Evolutionary conservation across 2,113 vertebrate genomes (phyloP).

Genomic region (Leptodactylus fuscus): DNA sequence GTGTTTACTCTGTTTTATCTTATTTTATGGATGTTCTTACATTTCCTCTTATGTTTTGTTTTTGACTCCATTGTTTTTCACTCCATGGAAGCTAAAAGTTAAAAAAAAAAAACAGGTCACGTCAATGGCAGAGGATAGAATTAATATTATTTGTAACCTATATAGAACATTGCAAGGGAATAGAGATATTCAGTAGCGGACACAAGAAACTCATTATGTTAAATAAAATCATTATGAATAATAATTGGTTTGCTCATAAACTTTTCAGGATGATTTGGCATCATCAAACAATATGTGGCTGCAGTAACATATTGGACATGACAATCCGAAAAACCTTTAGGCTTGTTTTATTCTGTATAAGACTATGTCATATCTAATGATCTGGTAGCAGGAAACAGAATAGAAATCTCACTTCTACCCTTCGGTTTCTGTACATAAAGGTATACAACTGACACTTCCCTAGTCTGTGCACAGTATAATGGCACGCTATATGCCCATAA

Average conservation of each 20-base stretch:
- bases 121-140: background rate
- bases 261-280: background rate
- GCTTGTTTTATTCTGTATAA: conserved; percentile 22
- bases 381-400: background rate
- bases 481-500: background rate
- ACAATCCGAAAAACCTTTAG: conserved; percentile 37
- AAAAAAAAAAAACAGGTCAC: no score
- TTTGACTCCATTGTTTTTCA: no score
- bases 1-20: no score
- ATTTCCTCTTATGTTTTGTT: no score
- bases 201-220: background rate
- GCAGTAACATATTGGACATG: conserved; percentile 27
- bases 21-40: no score
- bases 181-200: background rate
- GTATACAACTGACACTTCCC: background rate
- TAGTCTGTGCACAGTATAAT: background rate
- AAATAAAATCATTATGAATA: conserved; percentile 1
- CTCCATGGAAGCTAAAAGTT: no score
- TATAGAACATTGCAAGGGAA: background rate
- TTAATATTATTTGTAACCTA: background rate
- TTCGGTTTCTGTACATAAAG: background rate
- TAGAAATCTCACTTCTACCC: background rate
- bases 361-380: background rate
- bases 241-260: conserved; percentile 1
- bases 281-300: conserved; percentile 5